A percentile compares a stretch with the other conserved stretches of the same genome.
Evolutionary conservation across 92 coral and sea anemone species (phyloP).

Genomic region (Heliopora coerulea): DNA sequence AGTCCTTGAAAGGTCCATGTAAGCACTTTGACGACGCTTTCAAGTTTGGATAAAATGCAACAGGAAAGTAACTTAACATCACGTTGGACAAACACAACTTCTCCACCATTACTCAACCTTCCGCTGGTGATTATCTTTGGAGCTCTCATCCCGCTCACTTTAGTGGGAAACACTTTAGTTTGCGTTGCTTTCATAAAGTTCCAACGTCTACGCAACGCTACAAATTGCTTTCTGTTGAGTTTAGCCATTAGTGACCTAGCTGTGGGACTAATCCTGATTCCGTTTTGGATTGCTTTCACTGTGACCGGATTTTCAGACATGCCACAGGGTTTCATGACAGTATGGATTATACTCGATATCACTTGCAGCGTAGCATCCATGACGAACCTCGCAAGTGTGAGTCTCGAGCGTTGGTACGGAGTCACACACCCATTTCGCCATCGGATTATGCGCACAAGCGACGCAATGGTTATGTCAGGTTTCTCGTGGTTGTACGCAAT

Average conservation of each 20-base stretch:
- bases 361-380: slow-evolving; percentile 40
- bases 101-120: slow-evolving; percentile 11
- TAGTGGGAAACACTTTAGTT: slow-evolving; percentile 16
- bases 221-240: slow-evolving; percentile 37
- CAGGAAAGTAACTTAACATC: not conserved
- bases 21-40: no score
- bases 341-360: slow-evolving; percentile 4
- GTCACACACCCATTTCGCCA: slow-evolving; percentile 32
- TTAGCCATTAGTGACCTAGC: slow-evolving; percentile 20
- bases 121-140: not conserved
- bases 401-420: slow-evolving; percentile 35
- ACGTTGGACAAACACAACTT: not conserved
- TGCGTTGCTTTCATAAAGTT: slow-evolving; percentile 3
- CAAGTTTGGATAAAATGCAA: not conserved
- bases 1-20: no score
- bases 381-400: slow-evolving; percentile 35
- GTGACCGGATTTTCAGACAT: slow-evolving; percentile 2
- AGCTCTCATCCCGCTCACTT: slow-evolving; percentile 17
- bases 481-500: slow-evolving; percentile 15
- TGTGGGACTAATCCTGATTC: slow-evolving; percentile 22
- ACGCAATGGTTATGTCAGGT: not conserved
- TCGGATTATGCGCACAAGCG: slow-evolving; percentile 9
- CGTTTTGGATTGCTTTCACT: slow-evolving; percentile 15
- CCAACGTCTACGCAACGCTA: slow-evolving; percentile 12
- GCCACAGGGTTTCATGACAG: not conserved